phyloP scores from a whole-genome alignment of 2,797 vertebrate species.

The Phylloscopus collybita region DNA sequence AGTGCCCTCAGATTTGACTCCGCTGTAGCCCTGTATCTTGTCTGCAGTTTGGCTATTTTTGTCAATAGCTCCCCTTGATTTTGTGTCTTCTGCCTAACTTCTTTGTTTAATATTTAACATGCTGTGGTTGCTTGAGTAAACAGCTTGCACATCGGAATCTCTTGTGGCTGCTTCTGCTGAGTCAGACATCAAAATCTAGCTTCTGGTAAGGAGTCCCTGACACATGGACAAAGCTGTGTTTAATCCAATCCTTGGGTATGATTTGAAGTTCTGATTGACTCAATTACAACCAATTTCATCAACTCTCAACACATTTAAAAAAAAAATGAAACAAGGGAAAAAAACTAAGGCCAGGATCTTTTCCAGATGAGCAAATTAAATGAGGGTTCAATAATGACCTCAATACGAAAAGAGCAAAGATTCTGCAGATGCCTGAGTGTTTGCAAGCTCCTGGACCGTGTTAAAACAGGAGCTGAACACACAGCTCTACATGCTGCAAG shows the following conservation, averaged over 20 bases:
- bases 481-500: not conserved
- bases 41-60: not conserved
- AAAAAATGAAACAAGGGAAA: not conserved
- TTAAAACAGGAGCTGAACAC: not conserved
- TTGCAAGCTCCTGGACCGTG: not conserved
- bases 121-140: not conserved
- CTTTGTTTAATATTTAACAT: not conserved
- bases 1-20: not conserved
- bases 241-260: not conserved
- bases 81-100: not conserved
- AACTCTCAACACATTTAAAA: not conserved
- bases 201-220: not conserved
- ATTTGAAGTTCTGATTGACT: not conserved
- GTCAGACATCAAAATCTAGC: not conserved
- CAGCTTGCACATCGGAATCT: not conserved
- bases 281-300: not conserved
- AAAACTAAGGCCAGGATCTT: not conserved
- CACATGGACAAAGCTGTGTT: not conserved
- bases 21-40: not conserved
- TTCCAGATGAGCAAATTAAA: not conserved
- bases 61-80: not conserved
- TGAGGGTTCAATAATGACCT: fast-evolving
- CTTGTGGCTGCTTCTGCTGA: not conserved
- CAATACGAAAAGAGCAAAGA: not conserved
- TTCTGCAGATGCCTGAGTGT: not conserved